Evolutionary conservation across 2,888 invertebrate genomes (phyloP).

Genomic region (Creontiades dilutus): DNA sequence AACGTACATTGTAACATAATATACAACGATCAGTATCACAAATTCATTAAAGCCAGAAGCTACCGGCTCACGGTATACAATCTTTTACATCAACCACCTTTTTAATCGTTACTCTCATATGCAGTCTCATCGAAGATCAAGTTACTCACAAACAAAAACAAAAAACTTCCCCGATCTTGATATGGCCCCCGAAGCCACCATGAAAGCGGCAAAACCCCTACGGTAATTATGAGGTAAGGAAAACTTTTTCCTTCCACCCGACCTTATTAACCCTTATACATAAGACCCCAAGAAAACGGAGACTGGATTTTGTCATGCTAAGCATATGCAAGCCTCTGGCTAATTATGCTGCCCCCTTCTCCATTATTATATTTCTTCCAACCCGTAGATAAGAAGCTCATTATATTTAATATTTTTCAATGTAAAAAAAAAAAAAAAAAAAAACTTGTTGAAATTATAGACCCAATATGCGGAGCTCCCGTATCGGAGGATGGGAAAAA

Average conservation of each 20-base stretch:
- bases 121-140: too few relatives aligned
- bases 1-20: too few relatives aligned
- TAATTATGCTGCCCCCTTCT: conserved; percentile 71
- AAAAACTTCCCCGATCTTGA: background rate
- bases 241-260: conserved; percentile 40
- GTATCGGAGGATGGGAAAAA: conserved; percentile 64
- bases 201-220: conserved; percentile 2
- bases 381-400: conserved; percentile 73
- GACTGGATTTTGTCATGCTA: conserved; percentile 73
- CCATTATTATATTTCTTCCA: conserved; percentile 68
- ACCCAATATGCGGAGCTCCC: conserved; percentile 64
- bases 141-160: too few relatives aligned
- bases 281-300: background rate
- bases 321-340: conserved; percentile 74
- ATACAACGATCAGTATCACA: too few relatives aligned
- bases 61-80: too few relatives aligned
- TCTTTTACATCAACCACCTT: too few relatives aligned
- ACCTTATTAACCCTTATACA: conserved; percentile 57
- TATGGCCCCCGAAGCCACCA: background rate
- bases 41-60: too few relatives aligned
- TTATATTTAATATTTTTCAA: conserved; percentile 66
- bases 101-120: too few relatives aligned
- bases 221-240: conserved; percentile 24
- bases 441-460: conserved; percentile 63
- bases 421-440: conserved; percentile 26